phyloP scores from a whole-genome alignment of 2,113 vertebrate species.

The Todiramphus chloris region DNA sequence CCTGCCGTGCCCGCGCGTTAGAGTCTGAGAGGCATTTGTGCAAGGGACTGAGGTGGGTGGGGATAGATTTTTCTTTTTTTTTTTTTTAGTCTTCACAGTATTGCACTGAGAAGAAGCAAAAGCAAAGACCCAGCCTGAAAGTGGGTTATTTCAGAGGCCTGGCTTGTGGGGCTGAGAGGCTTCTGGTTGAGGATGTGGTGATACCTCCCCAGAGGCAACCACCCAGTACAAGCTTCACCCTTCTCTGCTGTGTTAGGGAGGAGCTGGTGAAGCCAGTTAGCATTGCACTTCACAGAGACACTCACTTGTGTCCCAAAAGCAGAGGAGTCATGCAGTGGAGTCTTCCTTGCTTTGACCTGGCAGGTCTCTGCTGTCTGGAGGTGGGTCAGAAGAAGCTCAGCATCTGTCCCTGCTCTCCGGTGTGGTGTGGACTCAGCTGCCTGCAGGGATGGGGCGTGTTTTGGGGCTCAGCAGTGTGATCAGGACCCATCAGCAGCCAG shows the following conservation, averaged over 20 bases:
- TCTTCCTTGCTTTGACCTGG: neutral
- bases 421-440: neutral
- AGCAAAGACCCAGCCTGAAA: neutral
- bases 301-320: neutral
- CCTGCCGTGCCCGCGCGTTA: rapidly evolving
- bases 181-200: neutral
- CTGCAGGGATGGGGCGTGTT: rapidly evolving
- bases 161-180: neutral
- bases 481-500: neutral
- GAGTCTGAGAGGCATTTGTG: neutral
- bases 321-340: neutral
- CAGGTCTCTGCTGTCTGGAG: neutral
- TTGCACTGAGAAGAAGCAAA: neutral
- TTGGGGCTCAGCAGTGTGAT: neutral
- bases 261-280: neutral
- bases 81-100: neutral
- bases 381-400: neutral
- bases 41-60: neutral
- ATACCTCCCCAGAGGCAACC: neutral
- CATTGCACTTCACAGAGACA: rapidly evolving
- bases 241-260: neutral
- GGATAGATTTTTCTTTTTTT: neutral
- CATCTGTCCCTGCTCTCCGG: neutral
- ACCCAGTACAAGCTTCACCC: neutral
- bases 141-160: neutral